phyloP scores from a whole-genome alignment of 2,888 invertebrate genomes.

The Plebejus anna region DNA sequence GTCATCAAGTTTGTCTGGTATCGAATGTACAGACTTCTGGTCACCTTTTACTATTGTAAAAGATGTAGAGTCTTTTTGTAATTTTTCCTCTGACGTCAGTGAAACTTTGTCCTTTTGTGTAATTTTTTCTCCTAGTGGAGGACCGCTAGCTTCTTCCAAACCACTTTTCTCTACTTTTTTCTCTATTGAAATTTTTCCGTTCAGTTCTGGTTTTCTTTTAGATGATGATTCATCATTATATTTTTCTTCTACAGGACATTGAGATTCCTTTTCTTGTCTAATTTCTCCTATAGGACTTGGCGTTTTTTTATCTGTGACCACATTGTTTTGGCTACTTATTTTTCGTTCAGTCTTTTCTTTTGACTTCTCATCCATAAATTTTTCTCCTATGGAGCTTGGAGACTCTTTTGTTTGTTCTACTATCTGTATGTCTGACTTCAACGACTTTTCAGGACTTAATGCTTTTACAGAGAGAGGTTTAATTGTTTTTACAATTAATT shows the following conservation, averaged over 20 bases:
- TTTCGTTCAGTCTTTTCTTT: neutral
- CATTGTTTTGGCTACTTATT: neutral
- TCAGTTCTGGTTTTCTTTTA: neutral
- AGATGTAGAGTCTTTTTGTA: neutral
- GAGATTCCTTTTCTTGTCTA: neutral
- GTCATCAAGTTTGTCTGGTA: conserved; percentile 19
- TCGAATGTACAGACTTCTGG: conserved; percentile 32
- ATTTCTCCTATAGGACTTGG: neutral
- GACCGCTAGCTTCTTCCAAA: neutral
- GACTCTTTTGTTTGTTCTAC: neutral
- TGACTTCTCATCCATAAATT: neutral
- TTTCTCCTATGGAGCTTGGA: neutral
- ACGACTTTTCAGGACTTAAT: neutral
- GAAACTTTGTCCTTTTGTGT: conserved; percentile 16
- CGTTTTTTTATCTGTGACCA: conserved; percentile 22
- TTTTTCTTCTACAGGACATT: neutral
- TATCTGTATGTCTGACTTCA: conserved; percentile 24
- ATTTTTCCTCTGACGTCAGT: conserved; percentile 23
- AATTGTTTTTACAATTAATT: neutral
- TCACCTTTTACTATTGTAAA: conserved; percentile 29
- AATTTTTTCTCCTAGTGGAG: neutral
- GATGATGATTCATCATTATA: neutral
- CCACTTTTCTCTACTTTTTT: neutral
- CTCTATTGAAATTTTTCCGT: neutral
- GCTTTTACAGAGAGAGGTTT: conserved; percentile 23